Conservation (phyloP, 1,140 invertebrate genomes). For the Heliconius eleuchia region DNA sequence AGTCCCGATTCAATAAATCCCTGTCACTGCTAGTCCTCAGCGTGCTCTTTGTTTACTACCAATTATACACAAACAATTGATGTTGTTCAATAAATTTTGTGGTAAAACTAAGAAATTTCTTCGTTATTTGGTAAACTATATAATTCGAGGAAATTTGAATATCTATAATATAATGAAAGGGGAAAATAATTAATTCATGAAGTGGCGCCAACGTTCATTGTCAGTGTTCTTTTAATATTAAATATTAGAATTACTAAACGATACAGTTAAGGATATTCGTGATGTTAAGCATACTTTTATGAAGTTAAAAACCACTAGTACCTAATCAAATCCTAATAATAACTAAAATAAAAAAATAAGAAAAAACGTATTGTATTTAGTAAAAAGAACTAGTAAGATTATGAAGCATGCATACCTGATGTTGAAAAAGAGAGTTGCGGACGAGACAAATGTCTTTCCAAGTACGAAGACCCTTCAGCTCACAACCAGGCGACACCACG, state of each 20-base stretch:
- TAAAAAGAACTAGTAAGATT: background rate
- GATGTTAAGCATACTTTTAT: too few species aligned
- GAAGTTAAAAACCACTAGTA: too few species aligned
- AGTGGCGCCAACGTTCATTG: too few species aligned
- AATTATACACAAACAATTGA: background rate
- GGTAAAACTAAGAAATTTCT: background rate
- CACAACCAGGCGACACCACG: constrained; percentile 78
- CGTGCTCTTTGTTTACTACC: constrained; percentile 32
- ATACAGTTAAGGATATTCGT: too few species aligned
- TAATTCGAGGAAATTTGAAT: too few species aligned
- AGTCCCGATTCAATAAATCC: constrained; percentile 29
- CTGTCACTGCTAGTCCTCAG: constrained; percentile 23
- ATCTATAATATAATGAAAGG: too few species aligned
- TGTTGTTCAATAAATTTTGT: background rate
- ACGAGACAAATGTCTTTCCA: constrained; percentile 80
- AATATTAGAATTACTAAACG: too few species aligned
- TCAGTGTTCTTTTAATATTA: too few species aligned
- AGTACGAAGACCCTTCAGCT: constrained; percentile 77
- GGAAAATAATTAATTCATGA: too few species aligned
- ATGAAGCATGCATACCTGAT: constrained; percentile 60
- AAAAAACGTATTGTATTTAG: background rate
- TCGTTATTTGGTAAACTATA: background rate
- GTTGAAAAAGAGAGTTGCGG: constrained; percentile 76
- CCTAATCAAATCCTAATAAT: background rate
- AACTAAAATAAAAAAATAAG: background rate